Conservation (phyloP, 2,888 invertebrate genomes). For the Polyommatus icarus region DNA sequence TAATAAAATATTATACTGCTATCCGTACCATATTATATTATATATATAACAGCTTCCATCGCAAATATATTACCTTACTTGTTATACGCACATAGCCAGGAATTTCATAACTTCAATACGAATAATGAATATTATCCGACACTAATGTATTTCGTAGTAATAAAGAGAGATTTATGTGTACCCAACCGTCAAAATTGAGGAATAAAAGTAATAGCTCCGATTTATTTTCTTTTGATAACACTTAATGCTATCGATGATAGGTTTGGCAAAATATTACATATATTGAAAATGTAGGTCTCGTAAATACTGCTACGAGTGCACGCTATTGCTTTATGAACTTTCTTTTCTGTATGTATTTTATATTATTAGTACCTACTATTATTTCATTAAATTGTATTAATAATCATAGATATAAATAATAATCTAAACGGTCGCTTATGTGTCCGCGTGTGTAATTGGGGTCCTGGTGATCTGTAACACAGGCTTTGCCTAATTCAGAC, state of each 20-base stretch:
- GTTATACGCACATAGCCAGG: background rate
- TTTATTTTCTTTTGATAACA: constrained; percentile 18
- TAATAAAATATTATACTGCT: too few species aligned
- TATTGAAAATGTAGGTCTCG: constrained; percentile 1
- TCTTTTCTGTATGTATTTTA: background rate
- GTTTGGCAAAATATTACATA: background rate
- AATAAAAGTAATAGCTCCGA: constrained; percentile 10
- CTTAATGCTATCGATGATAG: constrained; percentile 4
- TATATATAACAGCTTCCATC: too few species aligned
- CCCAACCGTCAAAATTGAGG: constrained; percentile 4
- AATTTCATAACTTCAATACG: background rate
- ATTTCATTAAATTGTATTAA: too few species aligned
- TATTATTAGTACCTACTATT: too few species aligned
- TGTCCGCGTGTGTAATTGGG: too few species aligned
- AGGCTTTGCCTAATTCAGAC: too few species aligned
- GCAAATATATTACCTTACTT: background rate
- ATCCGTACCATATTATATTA: too few species aligned
- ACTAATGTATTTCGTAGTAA: constrained; percentile 7
- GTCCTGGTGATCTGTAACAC: too few species aligned
- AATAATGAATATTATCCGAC: background rate
- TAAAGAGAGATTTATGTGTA: constrained; percentile 4
- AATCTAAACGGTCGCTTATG: too few species aligned
- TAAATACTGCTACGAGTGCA: background rate
- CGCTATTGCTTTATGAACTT: background rate
- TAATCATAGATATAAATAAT: too few species aligned